Base-by-base conservation (phyloP, 2,888 invertebrate genomes). In the Yponomeuta sedellus region DNA sequence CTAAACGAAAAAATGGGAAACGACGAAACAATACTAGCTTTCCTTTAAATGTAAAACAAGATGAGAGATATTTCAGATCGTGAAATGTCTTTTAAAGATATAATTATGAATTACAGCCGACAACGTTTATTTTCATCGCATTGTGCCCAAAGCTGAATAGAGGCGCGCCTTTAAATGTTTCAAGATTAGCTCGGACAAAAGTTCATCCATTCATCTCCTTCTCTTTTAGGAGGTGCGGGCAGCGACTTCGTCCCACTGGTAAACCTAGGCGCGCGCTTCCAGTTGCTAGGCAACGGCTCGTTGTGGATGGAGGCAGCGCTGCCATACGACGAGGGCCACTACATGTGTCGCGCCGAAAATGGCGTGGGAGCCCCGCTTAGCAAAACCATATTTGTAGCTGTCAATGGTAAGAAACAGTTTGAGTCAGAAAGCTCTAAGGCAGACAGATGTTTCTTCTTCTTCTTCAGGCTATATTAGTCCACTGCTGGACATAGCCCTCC, bases 311-410 rank as follows among this genome's bases (percentile, higher is more conserved):
- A 95, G 74, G 92, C 95, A 40, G 95, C 95, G 11, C 92, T 94
- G 66, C 94, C 96, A 10, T 94, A 94, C 75, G 95, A 95, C 73
- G 96, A 96, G 80, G 97, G 97, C 1, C 94, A 95, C 83, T 97
- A 97, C 85, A 94, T 96, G 85, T 97, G 97, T 82, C 94, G 95
- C 75, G 96, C 97, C 0, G 94, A 94, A 73, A 97, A 97, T 78
- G 95, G 95, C 25, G 96, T 97, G 66, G 97, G 97, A 11, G 92
- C 94, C 16, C 94, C 96, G 1, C 92, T 97, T 19, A 95, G 95
- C 72, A 97, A 97, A 92, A 94, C 95, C 67, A 94, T 97, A 74
- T 94, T 94, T 75, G 93, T 97, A 63, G 94, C 95, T 77, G 95
- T 97, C 64, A 96, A 96, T 81, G 96, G 96, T 96, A 88, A 89